Evolutionary conservation across 2,888 invertebrate species (phyloP), one percentile per base, ranked within the genome.

Genomic region (Erebia epiphron): DNA sequence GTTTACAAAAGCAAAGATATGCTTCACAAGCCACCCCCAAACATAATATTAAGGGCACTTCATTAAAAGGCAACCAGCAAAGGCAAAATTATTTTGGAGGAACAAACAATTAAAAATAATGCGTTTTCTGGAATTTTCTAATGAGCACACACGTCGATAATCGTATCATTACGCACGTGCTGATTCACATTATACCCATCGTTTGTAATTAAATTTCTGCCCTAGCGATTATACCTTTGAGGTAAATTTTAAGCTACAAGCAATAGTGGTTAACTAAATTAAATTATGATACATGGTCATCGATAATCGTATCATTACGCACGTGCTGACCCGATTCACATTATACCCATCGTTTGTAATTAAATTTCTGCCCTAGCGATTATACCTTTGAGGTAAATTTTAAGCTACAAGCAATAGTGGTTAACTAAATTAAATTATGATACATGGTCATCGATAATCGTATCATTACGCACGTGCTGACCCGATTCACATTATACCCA

Each of bases 171-270:
- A 41, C 16, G 58, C 35, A 7, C 35, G 35, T 35, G 7, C 35
- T 35, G 35, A 62, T 46, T 21, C 61, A 14, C 14, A 21, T 46
- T 18, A 46, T 16, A 46, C 43, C 11, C 61, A 16, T 9, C 11
- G 46, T 61, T 61, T 61, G 43, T 43, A 61, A 61, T 61, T 61
- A 61, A 61, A 61, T 46, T 61, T 61, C 46, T 61, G 61, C 61
- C 61, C 46, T 21, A 43, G 43, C 13, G 61, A 61, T 43, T 61
- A 18, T 18, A 35, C 35, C 7, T 35, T 35, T 35, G 0, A 35
- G 35, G 35, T 35, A 35, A 35, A 35, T 35, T 35, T 7, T 35
- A 35, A 7, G 7, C 35, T 35, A 35, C 35, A 35, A 7, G 35
- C 35, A 7, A 35, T 7, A 35, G 35, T 7, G 35, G 35, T 35